Conservation (phyloP, 2,113 vertebrate genomes). For the Sebastes schlegelii region DNA sequence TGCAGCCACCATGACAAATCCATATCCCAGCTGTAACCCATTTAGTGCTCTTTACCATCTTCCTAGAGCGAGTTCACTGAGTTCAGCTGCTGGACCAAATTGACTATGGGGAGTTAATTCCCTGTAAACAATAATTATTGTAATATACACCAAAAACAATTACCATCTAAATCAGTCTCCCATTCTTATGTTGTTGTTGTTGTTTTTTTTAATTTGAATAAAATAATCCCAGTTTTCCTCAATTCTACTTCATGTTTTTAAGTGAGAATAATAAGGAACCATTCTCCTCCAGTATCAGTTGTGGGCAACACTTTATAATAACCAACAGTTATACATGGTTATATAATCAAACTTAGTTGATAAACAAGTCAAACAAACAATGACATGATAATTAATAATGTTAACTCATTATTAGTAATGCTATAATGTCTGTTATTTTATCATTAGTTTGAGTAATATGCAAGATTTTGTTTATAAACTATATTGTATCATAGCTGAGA, state of each 20-base stretch:
- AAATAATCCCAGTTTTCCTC: neutral
- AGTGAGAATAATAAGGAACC: neutral
- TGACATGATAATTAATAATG: too few species aligned
- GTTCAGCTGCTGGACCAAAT: constrained; percentile 11
- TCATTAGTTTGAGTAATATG: too few species aligned
- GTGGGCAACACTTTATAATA: too few species aligned
- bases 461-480: too few species aligned
- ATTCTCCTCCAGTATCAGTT: neutral
- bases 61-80: neutral
- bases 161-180: neutral
- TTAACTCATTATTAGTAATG: too few species aligned
- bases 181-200: neutral
- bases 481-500: too few species aligned
- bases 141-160: neutral
- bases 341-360: too few species aligned
- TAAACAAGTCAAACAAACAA: too few species aligned
- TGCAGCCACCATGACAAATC: constrained; percentile 13
- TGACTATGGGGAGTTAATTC: neutral
- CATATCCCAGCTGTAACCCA: constrained; percentile 14
- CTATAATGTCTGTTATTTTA: too few species aligned
- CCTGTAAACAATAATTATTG: neutral
- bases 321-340: too few species aligned
- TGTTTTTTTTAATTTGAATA: neutral
- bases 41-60: constrained; percentile 24
- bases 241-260: neutral